These are phyloP conservation scores for Andrena marginata DNA, from an alignment of 2,888 invertebrate genomes.

Conservation along the genomic window DNA sequence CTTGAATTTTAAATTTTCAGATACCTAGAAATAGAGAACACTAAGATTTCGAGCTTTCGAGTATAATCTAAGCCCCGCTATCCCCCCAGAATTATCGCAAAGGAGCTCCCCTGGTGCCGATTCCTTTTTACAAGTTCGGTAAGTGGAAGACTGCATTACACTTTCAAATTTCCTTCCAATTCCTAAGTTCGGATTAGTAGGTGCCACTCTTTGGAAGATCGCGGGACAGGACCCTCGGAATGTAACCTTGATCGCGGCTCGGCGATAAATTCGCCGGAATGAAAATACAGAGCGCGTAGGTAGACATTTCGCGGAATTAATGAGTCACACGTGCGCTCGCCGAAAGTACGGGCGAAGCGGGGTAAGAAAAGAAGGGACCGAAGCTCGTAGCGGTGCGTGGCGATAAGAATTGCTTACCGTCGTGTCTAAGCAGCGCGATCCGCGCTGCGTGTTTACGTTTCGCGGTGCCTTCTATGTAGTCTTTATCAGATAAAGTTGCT, in stretches of 20 bases:
- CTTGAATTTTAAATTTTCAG: no score
- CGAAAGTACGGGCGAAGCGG: neutral
- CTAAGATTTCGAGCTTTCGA: no score
- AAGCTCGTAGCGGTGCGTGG: slow-evolving; percentile 23
- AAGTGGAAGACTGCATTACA: no score
- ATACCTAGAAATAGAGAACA: no score
- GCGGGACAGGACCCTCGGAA: slow-evolving; percentile 13
- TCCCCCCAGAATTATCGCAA: no score
- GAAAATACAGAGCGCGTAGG: slow-evolving; percentile 32
- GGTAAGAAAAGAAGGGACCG: neutral
- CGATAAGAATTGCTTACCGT: slow-evolving; percentile 55
- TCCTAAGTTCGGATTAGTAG: neutral
- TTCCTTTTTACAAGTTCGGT: no score
- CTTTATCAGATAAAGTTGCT: slow-evolving; percentile 30
- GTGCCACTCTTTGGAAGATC: neutral
- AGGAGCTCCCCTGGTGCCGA: no score
- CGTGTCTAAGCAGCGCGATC: slow-evolving; percentile 30
- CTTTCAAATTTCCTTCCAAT: no score
- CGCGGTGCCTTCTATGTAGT: slow-evolving; percentile 13
- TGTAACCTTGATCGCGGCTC: slow-evolving; percentile 18
- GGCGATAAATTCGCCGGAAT: slow-evolving; percentile 42
- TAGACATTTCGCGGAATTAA: slow-evolving; percentile 49
- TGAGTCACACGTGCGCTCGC: slow-evolving; percentile 41
- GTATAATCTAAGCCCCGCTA: no score
- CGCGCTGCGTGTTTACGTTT: slow-evolving; percentile 33